phyloP scores from a whole-genome alignment of 2,797 vertebrate genomes.

The Taeniopygia guttata region DNA sequence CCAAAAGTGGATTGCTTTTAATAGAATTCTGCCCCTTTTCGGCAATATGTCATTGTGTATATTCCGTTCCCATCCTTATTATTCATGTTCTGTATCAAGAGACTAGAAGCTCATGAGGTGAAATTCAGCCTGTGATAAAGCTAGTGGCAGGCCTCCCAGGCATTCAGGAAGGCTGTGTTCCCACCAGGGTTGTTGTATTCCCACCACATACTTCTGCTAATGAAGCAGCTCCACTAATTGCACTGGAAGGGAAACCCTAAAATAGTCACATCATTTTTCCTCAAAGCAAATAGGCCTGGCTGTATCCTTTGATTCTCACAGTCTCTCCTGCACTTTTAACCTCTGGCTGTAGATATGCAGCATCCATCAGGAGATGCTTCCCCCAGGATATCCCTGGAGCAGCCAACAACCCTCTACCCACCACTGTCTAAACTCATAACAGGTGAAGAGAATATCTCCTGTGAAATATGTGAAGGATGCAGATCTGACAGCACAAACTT shows the following conservation, averaged over 20 bases:
- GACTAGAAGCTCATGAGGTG: neutral
- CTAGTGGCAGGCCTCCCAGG: neutral
- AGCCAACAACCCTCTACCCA: neutral
- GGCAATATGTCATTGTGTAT: neutral
- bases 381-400: neutral
- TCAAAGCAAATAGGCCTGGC: neutral
- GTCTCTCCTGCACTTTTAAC: neutral
- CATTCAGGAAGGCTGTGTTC: neutral
- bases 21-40: neutral
- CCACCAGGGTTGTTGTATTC: neutral
- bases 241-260: neutral
- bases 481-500: neutral
- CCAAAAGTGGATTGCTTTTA: neutral
- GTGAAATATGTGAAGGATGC: neutral
- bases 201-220: constrained; percentile 12
- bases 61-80: neutral
- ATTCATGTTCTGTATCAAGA: neutral
- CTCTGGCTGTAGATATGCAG: neutral
- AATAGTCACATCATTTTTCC: neutral
- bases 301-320: neutral
- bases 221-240: constrained; percentile 3
- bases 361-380: neutral
- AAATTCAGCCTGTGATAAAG: neutral
- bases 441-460: constrained; percentile 31
- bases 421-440: neutral